Conservation (phyloP, 2,888 invertebrate genomes). For the Scaptomyza polygonia region DNA sequence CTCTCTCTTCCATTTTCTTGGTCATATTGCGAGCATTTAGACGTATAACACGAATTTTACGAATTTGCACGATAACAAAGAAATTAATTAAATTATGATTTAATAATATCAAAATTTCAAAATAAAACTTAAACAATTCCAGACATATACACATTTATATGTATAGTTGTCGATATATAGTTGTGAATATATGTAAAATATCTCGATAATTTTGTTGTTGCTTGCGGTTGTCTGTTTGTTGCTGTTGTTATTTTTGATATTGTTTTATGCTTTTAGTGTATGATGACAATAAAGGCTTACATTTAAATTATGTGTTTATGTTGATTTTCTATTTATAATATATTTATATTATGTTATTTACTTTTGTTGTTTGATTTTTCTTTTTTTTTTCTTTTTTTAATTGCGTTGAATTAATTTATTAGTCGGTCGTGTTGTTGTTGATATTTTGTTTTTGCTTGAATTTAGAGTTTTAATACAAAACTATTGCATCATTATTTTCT, state of each 20-base stretch:
- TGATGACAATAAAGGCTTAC: slow-evolving; percentile 65
- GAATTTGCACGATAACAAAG: slow-evolving; percentile 54
- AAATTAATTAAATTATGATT: slow-evolving; percentile 52
- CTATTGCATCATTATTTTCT: slow-evolving; percentile 46
- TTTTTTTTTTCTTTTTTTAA: slow-evolving; percentile 26
- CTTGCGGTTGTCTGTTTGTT: slow-evolving; percentile 18
- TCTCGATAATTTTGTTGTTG: slow-evolving; percentile 37
- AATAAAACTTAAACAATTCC: slow-evolving; percentile 56
- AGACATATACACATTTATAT: slow-evolving; percentile 17
- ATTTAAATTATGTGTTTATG: too few relatives aligned
- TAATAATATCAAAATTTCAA: slow-evolving; percentile 62
- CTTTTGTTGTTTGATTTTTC: too few relatives aligned
- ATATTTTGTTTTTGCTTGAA: slow-evolving; percentile 28
- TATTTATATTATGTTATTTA: slow-evolving; percentile 9
- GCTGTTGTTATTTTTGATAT: slow-evolving; percentile 24
- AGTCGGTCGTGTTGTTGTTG: slow-evolving; percentile 24
- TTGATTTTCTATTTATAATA: slow-evolving; percentile 17
- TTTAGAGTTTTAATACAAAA: slow-evolving; percentile 49
- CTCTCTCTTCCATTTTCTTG: background rate
- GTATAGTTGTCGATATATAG: slow-evolving; percentile 3
- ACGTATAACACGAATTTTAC: slow-evolving; percentile 27
- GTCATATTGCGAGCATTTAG: slow-evolving; percentile 32
- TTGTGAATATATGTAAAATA: slow-evolving; percentile 13
- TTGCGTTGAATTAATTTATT: slow-evolving; percentile 49
- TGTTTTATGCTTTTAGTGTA: slow-evolving; percentile 28